Conservation (phyloP, 2,113 vertebrate species). For the Onychostruthus taczanowskii region DNA sequence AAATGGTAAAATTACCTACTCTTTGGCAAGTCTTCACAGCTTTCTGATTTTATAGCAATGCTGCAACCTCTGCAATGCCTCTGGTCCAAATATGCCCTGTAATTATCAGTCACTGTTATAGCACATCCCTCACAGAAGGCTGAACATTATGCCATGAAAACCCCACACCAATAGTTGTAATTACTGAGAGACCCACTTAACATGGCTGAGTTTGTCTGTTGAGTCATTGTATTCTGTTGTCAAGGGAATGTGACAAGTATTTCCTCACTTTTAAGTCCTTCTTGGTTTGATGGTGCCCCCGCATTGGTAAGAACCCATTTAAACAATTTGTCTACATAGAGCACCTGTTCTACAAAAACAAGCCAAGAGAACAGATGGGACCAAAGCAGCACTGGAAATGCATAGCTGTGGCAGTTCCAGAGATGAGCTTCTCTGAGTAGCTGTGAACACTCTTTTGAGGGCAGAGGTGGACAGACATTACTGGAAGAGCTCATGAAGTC, state of each 20-base stretch:
- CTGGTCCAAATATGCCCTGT: background rate
- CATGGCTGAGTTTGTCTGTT: background rate
- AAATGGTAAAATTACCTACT: background rate
- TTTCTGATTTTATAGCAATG: background rate
- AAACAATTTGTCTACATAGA: background rate
- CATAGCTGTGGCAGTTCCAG: rapidly evolving
- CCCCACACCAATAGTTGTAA: background rate
- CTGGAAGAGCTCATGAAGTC: background rate
- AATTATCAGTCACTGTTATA: background rate
- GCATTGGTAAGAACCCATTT: background rate
- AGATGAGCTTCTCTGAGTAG: background rate
- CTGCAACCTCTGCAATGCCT: background rate
- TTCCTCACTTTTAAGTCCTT: background rate
- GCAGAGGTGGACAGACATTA: background rate
- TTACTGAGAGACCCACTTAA: background rate
- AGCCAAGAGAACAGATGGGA: background rate
- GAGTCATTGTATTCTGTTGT: background rate
- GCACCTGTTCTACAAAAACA: background rate
- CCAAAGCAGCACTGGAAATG: background rate
- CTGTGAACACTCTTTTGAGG: background rate
- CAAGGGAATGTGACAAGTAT: background rate
- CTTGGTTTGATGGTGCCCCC: background rate
- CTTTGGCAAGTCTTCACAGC: background rate
- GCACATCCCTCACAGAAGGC: background rate
- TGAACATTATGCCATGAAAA: background rate